These are phyloP conservation scores for Phrynocephalus vlangalii DNA, from an alignment of 2,797 vertebrate genomes.

Conservation along the genomic window DNA sequence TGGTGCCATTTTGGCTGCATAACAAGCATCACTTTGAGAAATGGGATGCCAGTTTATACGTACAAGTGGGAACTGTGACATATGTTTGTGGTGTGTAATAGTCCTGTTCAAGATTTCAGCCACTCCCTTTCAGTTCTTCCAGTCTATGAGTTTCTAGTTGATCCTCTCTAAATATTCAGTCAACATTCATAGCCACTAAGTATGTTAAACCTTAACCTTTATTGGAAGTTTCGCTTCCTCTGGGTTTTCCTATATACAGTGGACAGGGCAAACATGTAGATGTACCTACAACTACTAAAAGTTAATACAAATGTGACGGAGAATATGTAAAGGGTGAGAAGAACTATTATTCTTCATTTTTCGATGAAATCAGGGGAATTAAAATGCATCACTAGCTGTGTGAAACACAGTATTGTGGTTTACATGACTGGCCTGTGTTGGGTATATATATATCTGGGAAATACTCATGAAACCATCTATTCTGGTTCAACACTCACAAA, in stretches of 20 bases:
- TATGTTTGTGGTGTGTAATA: background rate
- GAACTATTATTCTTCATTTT: too few species aligned
- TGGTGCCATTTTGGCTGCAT: background rate
- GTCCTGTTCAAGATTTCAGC: background rate
- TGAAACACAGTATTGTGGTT: conserved; percentile 35
- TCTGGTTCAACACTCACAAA: conserved; percentile 5
- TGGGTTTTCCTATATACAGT: background rate
- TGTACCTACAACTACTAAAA: too few species aligned
- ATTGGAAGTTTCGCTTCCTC: background rate
- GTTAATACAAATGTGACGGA: too few species aligned
- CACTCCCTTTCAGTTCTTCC: background rate
- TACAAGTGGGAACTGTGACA: background rate
- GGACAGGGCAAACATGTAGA: too few species aligned
- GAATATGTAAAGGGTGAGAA: too few species aligned
- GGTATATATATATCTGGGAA: conserved; percentile 17
- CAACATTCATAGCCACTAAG: background rate
- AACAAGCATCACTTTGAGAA: background rate
- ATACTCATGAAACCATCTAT: background rate
- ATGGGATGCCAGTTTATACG: too few species aligned
- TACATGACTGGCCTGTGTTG: background rate
- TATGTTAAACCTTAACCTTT: background rate
- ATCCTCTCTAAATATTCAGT: background rate
- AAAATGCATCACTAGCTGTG: background rate
- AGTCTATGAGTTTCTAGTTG: background rate
- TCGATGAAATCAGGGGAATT: too few species aligned